Percentiles rank a stretch among this genome's conserved stretches.
Evolutionary conservation across 2,113 vertebrate species (phyloP).

Genomic region (Strix uralensis): DNA sequence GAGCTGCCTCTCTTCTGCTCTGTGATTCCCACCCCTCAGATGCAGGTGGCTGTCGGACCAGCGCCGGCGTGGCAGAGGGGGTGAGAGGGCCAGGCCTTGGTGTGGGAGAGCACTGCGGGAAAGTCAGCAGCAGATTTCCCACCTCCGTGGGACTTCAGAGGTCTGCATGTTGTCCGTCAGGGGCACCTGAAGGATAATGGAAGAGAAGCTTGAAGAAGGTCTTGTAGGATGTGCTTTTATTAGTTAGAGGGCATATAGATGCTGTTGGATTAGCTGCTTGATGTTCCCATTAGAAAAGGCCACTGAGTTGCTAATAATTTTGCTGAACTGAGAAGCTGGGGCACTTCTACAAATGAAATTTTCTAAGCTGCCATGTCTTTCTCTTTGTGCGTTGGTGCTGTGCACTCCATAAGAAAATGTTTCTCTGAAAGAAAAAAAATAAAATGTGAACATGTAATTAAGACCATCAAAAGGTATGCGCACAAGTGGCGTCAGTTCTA

Average conservation of each 20-base stretch:
- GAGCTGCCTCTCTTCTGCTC: slow-evolving; percentile 59
- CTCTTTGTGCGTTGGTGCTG: neutral
- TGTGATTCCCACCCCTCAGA: slow-evolving; percentile 9
- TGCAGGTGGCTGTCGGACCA: neutral
- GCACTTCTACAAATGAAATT: neutral
- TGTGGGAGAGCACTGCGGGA: rapidly evolving
- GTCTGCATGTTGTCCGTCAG: neutral
- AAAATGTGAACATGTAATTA: neutral
- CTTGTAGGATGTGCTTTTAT: neutral
- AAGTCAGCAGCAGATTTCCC: neutral
- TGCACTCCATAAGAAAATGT: neutral
- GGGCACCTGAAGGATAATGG: neutral
- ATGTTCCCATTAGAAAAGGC: neutral
- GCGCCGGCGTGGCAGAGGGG: neutral
- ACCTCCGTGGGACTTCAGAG: neutral
- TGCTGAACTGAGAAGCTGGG: neutral
- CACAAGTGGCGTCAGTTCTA: neutral
- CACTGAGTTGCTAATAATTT: neutral
- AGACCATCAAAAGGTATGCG: neutral
- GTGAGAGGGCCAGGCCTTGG: neutral
- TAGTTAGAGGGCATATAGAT: neutral
- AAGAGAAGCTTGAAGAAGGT: neutral
- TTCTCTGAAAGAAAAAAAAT: neutral
- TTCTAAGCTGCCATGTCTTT: neutral
- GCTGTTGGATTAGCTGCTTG: neutral